Evolutionary conservation across 2,797 vertebrate species (phyloP).

Genomic region (Sitta carolinensis): DNA sequence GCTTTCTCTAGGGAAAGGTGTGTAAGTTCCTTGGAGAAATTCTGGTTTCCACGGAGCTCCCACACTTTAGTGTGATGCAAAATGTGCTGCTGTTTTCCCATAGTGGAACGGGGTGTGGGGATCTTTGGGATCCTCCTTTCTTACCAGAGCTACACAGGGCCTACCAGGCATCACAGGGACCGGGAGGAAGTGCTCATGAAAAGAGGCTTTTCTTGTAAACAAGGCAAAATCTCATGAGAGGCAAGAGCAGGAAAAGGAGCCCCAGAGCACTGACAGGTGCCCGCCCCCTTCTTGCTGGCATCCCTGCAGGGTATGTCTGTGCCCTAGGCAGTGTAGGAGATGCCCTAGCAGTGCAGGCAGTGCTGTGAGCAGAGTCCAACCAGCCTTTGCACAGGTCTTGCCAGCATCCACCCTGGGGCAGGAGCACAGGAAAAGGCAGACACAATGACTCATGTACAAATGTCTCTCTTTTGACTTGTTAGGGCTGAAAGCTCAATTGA

Average conservation of each 20-base stretch:
- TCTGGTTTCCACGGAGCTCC: not conserved
- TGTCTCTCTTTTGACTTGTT: not conserved
- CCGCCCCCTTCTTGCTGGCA: not conserved
- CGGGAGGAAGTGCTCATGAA: not conserved
- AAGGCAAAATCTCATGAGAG: not conserved
- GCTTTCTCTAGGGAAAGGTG: not conserved
- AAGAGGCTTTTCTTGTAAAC: not conserved
- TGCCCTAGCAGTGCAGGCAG: not conserved
- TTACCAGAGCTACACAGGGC: not conserved
- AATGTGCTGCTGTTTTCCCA: not conserved
- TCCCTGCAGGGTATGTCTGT: no score
- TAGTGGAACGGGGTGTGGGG: accelerated
- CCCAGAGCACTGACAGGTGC: not conserved
- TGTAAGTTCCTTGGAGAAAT: not conserved
- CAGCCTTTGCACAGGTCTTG: not conserved
- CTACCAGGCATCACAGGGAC: not conserved
- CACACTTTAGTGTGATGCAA: not conserved
- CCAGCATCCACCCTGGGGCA: not conserved
- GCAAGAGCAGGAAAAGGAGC: accelerated
- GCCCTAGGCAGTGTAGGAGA: not conserved
- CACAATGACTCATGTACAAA: not conserved
- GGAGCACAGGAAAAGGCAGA: not conserved
- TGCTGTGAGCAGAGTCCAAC: not conserved
- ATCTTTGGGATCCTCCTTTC: not conserved
- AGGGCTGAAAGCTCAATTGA: not conserved